Conservation (phyloP, 2,797 vertebrate genomes). For the Enteromius trimaculatus region DNA sequence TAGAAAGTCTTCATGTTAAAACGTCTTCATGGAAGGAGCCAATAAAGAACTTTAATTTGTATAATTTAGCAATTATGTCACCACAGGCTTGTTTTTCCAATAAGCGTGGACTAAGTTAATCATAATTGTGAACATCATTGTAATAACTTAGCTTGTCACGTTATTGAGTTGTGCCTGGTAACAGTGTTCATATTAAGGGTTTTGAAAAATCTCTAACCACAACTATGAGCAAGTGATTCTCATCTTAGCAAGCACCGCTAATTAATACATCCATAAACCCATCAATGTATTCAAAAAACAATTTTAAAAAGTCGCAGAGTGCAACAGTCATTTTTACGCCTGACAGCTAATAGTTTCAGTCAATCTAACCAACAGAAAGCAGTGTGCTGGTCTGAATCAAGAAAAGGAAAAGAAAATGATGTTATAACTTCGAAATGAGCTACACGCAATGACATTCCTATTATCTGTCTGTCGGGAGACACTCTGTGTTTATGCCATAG, state of each 20-base stretch:
- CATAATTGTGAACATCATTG: neutral
- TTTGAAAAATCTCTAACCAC: neutral
- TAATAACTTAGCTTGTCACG: neutral
- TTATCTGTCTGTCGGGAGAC: conserved; percentile 6
- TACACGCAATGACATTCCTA: neutral
- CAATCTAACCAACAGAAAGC: neutral
- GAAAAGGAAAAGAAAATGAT: neutral
- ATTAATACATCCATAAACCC: neutral
- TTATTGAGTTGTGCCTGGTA: conserved; percentile 1
- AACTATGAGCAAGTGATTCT: neutral
- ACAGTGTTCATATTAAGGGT: neutral
- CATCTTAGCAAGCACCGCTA: neutral
- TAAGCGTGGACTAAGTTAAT: neutral
- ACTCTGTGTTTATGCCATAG: neutral
- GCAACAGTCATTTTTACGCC: neutral
- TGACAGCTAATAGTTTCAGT: neutral
- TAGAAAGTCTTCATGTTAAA: neutral
- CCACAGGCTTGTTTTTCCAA: neutral
- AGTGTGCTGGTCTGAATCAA: neutral
- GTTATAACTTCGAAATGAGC: conserved; percentile 25
- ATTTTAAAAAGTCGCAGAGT: neutral
- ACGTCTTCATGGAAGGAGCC: neutral
- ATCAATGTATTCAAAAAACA: neutral
- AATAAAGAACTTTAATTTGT: neutral
- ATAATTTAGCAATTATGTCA: neutral